Evolutionary conservation across 2,888 invertebrate genomes (phyloP).

Genomic region (Caenorhabditis imperialis): DNA sequence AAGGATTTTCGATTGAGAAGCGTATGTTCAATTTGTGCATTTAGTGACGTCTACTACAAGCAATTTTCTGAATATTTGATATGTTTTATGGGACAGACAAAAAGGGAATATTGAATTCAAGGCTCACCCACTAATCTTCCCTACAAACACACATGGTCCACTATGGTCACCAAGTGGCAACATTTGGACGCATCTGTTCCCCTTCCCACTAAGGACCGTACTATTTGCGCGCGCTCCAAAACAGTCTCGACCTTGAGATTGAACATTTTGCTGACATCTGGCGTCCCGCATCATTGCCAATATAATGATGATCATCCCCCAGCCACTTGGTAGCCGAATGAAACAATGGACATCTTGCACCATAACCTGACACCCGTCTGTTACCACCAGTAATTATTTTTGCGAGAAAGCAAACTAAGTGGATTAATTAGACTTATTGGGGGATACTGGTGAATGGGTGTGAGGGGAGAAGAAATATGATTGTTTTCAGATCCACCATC

Average conservation of each 20-base stretch:
- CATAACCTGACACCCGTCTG: constrained; percentile 55
- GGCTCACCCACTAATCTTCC: constrained; percentile 12
- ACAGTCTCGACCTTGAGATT: constrained; percentile 33
- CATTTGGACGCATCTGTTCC: constrained; percentile 42
- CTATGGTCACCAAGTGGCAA: constrained; percentile 36
- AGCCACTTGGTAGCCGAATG: constrained; percentile 15
- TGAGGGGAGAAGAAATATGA: constrained; percentile 10
- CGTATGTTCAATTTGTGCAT: constrained; percentile 4
- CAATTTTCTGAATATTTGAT: constrained; percentile 32
- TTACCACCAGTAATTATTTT: constrained; percentile 45
- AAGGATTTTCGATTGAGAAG: constrained; percentile 18
- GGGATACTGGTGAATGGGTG: background rate
- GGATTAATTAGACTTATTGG: constrained; percentile 47
- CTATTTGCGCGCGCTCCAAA: constrained; percentile 27
- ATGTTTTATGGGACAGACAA: background rate
- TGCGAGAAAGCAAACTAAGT: constrained; percentile 52
- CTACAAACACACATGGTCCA: constrained; percentile 15
- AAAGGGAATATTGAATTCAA: background rate
- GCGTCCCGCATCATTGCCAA: constrained; percentile 46
- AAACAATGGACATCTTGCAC: constrained; percentile 57
- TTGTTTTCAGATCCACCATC: constrained; percentile 24
- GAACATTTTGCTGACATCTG: constrained; percentile 44
- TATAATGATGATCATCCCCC: constrained; percentile 41
- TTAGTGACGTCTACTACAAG: constrained; percentile 23
- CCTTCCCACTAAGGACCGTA: constrained; percentile 38